These are phyloP conservation scores for Pyrgus malvae DNA, from an alignment of 2,888 invertebrate species.

Conservation along the genomic window DNA sequence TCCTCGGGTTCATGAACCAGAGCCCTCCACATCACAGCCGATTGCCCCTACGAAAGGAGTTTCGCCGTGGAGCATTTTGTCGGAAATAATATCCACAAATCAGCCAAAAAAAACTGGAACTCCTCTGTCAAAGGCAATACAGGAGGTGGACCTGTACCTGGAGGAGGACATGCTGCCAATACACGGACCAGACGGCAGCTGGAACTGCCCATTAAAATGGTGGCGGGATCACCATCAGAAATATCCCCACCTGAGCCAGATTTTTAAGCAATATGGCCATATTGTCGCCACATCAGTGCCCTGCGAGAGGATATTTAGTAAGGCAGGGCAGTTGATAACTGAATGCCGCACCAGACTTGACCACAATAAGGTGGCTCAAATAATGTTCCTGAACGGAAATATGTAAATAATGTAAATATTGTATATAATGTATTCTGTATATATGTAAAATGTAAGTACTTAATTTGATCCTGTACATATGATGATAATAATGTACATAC, in stretches of 20 bases:
- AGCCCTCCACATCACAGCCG: neutral
- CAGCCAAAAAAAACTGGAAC: conserved; percentile 20
- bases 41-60: conserved; percentile 22
- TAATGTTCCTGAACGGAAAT: no score
- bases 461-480: no score
- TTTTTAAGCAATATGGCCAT: conserved; percentile 28
- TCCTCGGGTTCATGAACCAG: no score
- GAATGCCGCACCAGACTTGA: neutral
- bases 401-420: neutral
- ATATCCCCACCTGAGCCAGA: conserved; percentile 27
- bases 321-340: conserved; percentile 29
- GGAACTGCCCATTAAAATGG: conserved; percentile 35
- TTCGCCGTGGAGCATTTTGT: conserved; percentile 33
- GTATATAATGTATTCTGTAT: no score
- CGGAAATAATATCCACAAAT: conserved; percentile 20
- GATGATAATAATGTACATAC: no score
- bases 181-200: conserved; percentile 8
- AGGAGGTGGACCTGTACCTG: conserved; percentile 17
- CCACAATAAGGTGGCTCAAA: no score
- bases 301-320: conserved; percentile 36
- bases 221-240: conserved; percentile 27
- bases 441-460: no score
- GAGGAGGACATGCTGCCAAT: conserved; percentile 31
- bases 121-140: conserved; percentile 31
- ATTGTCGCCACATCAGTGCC: conserved; percentile 34